Base-by-base conservation (phyloP, 2,888 invertebrate genomes). In the Girardia tigrina region DNA sequence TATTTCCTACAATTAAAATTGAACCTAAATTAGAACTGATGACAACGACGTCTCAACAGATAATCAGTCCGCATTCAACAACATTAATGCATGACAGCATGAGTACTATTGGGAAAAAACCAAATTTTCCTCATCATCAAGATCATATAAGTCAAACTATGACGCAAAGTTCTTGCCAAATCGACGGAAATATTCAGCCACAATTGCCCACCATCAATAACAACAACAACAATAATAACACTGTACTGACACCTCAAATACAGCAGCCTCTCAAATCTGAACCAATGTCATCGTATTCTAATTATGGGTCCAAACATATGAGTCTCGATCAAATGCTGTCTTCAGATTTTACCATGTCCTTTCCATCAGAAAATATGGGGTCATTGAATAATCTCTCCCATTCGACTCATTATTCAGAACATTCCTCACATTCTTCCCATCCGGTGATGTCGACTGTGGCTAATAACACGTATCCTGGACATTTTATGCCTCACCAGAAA, bases 291-390 rank as follows among this genome's bases (percentile, higher is more conserved):
- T 23, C n/a, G 2, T 56, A 56, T 56, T 56, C 56, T 20, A 12
- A n/a, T 2, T 56, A 56, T 56, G 56, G 56, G 4, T 56, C 56
- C 2, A 56, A 56, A 23, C 56, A 56, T 56, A 56, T 56, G 56
- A 56, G 56, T 56, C 56, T 56, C 56, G 56, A 56, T 56, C 56
- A 56, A 23, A 56, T 56, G 56, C 16, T 36, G 36, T 36, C 36
- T 36, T 36, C 36, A 12, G 36, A 36, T 36, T 36, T 36, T 16
- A 16, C 36, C 16, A 36, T 36, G 36, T 16, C 36, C 36, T 36
- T 36, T 16, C 16, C 36, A 16, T 36, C 36, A 36, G 36, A 36
- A 12, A 16, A 8, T 36, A 8, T 36, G 12, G 36, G 36, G 16
- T 36, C 36, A 36, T 36, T 36, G 36, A 36, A 36, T 36, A 36